These are phyloP conservation scores for Heteronetta atricapilla DNA, from an alignment of 2,113 vertebrate genomes.

Conservation along the genomic window DNA sequence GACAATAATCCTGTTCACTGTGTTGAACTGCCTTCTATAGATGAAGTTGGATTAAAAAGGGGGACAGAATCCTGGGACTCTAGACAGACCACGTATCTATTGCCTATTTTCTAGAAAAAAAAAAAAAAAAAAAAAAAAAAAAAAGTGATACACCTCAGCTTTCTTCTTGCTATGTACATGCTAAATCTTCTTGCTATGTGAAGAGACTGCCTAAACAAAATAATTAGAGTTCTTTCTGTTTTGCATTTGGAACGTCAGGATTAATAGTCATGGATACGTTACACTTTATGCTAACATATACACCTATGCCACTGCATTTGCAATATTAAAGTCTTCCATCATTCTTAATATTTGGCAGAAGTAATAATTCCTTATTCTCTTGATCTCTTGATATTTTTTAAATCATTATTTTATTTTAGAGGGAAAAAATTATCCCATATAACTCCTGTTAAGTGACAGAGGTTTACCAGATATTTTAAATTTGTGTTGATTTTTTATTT, in stretches of 20 bases:
- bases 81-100: fast-evolving
- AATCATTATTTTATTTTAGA: background rate
- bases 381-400: background rate
- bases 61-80: background rate
- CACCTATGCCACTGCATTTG: background rate
- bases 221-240: background rate
- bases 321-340: background rate
- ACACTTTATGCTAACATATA: background rate
- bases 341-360: background rate
- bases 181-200: background rate
- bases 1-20: background rate
- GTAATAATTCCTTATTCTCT: background rate
- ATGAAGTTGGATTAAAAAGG: background rate
- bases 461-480: background rate
- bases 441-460: background rate
- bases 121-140: too few relatives aligned
- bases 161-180: background rate
- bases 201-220: background rate
- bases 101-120: background rate
- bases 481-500: background rate
- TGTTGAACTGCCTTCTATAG: background rate
- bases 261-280: background rate
- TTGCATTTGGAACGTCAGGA: background rate
- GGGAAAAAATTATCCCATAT: fast-evolving
- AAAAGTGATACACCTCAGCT: background rate